Percentiles rank a stretch among this genome's conserved stretches.
These are phyloP conservation scores for Listronotus bonariensis DNA, from an alignment of 1,140 invertebrate species.

Conservation along the genomic window DNA sequence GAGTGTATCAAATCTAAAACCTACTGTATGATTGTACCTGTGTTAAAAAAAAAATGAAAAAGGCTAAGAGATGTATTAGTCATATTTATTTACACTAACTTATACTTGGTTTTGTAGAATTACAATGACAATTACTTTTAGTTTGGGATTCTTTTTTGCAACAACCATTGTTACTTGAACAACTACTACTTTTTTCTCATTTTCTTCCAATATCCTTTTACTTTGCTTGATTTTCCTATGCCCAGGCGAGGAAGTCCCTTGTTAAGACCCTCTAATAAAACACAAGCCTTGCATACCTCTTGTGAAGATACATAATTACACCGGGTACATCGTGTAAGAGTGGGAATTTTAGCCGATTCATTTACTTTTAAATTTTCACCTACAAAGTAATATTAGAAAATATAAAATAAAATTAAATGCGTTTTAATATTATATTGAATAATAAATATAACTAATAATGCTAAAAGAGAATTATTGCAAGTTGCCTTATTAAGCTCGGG, in stretches of 20 bases:
- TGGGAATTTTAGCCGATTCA: slow-evolving; percentile 80
- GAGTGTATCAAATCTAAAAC: no score
- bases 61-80: no score
- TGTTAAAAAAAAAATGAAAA: no score
- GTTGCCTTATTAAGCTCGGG: no score
- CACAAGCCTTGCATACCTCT: slow-evolving; percentile 94
- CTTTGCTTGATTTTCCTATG: slow-evolving; percentile 83
- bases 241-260: slow-evolving; percentile 86
- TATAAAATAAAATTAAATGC: no score
- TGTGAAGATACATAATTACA: slow-evolving; percentile 98
- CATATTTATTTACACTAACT: no score
- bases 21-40: no score
- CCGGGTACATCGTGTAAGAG: slow-evolving; percentile 76
- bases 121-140: no score
- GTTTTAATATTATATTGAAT: no score
- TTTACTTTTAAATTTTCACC: slow-evolving; percentile 87
- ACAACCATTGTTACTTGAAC: slow-evolving; percentile 2
- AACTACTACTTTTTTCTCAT: slow-evolving; percentile 30
- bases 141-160: neutral
- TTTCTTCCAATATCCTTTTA: slow-evolving; percentile 63
- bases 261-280: slow-evolving; percentile 94
- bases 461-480: no score
- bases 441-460: no score
- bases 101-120: no score
- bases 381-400: slow-evolving; percentile 54